These are phyloP conservation scores for Capitulum mitella DNA, from an alignment of 2,888 invertebrate species.

Conservation along the genomic window DNA sequence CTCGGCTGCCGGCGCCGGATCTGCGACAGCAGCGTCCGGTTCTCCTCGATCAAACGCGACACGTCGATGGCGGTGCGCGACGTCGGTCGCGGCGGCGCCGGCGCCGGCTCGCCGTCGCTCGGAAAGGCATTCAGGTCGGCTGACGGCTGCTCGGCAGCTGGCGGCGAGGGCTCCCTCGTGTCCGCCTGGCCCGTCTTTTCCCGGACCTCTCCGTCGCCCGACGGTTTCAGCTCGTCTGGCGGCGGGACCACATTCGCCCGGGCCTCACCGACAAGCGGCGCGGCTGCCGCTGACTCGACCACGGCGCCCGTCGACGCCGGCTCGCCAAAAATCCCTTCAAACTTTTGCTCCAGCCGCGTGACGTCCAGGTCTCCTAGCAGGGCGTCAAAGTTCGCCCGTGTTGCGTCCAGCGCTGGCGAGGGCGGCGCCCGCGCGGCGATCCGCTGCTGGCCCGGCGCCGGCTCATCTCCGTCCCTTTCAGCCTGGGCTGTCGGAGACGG, in stretches of 20 bases:
- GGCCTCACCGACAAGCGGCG: not conserved
- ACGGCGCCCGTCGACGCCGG: no score
- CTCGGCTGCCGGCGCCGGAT: constrained; percentile 31
- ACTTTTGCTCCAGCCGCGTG: not conserved
- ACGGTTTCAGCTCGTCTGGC: no score
- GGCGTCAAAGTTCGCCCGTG: constrained; percentile 26
- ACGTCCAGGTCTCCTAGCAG: not conserved
- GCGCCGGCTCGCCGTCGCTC: constrained; percentile 31
- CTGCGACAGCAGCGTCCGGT: constrained; percentile 33
- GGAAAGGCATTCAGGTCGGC: no score
- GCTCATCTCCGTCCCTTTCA: not conserved
- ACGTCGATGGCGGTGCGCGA: constrained; percentile 31
- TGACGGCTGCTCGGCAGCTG: no score
- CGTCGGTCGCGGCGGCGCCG: constrained; percentile 27
- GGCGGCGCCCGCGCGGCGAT: not conserved
- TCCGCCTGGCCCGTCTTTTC: no score
- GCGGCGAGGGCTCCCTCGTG: no score
- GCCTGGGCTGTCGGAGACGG: not conserved
- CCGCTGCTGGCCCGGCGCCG: not conserved
- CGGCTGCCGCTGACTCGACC: no score
- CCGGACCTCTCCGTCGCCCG: no score
- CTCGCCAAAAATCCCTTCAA: not conserved
- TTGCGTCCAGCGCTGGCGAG: constrained; percentile 27
- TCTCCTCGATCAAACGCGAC: constrained; percentile 33
- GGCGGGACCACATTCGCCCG: no score